phyloP scores from a whole-genome alignment of 2,888 invertebrate genomes.

The Orthosia cruda region DNA sequence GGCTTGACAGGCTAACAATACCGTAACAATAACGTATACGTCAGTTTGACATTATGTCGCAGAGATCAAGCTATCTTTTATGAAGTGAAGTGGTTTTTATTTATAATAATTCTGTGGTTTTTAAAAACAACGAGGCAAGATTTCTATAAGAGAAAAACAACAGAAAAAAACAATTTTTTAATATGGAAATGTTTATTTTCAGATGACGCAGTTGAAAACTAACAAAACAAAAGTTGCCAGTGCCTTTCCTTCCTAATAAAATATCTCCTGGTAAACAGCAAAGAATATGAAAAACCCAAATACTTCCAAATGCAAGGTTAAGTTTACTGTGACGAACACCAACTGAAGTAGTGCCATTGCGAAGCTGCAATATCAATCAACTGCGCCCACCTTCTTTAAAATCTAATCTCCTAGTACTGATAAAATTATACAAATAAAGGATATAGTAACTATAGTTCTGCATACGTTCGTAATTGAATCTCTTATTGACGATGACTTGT shows the following conservation, averaged over 20 bases:
- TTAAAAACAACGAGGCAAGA: not conserved
- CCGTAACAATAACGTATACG: no score
- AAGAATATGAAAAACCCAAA: no score
- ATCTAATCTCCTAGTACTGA: conserved; percentile 1
- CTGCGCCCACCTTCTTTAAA: not conserved
- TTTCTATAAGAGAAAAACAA: not conserved
- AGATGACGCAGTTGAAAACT: no score
- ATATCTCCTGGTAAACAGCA: not conserved
- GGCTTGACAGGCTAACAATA: no score
- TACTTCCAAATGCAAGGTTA: no score
- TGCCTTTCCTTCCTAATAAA: no score
- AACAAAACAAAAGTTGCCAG: no score
- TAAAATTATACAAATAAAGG: no score
- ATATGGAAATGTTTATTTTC: not conserved
- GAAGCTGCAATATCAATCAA: conserved; percentile 93
- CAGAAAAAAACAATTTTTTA: not conserved
- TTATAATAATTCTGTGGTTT: not conserved
- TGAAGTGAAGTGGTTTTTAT: not conserved
- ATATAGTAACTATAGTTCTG: no score
- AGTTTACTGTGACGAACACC: conserved; percentile 96
- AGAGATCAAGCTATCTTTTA: no score
- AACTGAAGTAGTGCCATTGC: conserved; percentile 97
- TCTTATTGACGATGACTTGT: conserved; percentile 96
- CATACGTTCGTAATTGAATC: conserved; percentile 97
- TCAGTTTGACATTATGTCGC: no score